Base-by-base conservation (phyloP, 2,113 vertebrate species). In the Pollachius pollachius region DNA sequence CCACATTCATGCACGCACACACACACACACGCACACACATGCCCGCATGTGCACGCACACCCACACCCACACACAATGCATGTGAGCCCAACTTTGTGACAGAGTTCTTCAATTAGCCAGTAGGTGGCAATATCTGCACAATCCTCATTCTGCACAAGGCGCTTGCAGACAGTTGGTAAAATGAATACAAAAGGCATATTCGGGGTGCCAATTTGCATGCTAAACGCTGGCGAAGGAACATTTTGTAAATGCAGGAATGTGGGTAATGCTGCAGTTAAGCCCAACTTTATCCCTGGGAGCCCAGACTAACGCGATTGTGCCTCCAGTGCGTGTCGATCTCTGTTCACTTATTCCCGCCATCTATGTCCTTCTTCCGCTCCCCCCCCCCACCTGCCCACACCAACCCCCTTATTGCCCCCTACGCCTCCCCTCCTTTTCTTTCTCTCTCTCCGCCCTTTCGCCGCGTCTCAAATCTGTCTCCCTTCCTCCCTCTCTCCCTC, bases 111-210 rank as follows among this genome's bases (percentile, higher is more conserved):
- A 15, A 59, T 19, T 18, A 63, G 75, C 85, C 89, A 77, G 86
- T 74, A 91, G 90, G 89, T 89, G 90, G 90, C 87, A 86, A 83
- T 89, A 84, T 86, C 71, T 75, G 81, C 81, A 86, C 84, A 78
- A 86, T 88, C 91, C 89, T 89, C 76, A 90, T 90, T 90, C 87
- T 77, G 54, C 63, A 68, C 2, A 9, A 48, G 61, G 74, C 56
- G 64, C 83, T 79, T 16, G 81, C 72, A 76, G 87, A 91, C 88
- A 87, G 83, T 84, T 87, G 85, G 88, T 77, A 84, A 88, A 89
- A 91, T 89, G 82, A 89, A 90, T 90, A 86, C 89, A 90, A 92
- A 90, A 87, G 81, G 88, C 83, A 86, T 87, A 88, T 90, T 92
- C 89, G 89, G 82, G 84, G 72, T 87, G 84, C 75, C 89, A 88